Conservation (phyloP, 2,113 vertebrate genomes). For the Nothobranchius kuhntae region DNA sequence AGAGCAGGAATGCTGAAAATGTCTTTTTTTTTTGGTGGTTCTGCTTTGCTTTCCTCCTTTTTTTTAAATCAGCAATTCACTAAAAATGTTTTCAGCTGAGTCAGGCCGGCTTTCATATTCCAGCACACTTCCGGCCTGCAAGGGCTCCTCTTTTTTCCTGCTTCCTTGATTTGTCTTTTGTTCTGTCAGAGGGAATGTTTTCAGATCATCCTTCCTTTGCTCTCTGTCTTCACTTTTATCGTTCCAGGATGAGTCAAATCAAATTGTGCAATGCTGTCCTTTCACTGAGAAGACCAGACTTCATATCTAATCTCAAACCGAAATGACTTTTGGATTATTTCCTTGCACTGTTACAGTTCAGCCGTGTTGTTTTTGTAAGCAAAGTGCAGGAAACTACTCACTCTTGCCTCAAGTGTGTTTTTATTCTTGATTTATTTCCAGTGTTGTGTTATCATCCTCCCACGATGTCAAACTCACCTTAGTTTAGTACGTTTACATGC, state of each 20-base stretch:
- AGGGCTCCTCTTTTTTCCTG: neutral
- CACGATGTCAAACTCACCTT: neutral
- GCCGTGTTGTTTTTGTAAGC: neutral
- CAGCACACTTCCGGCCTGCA: slow-evolving; percentile 11
- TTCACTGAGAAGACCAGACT: neutral
- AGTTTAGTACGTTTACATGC: no score
- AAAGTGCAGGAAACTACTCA: neutral
- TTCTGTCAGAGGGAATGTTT: slow-evolving; percentile 22
- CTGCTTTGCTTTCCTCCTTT: slow-evolving; percentile 2
- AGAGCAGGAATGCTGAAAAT: neutral
- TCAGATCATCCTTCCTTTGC: slow-evolving; percentile 6
- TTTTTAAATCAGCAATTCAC: neutral
- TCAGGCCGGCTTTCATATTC: neutral
- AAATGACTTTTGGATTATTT: neutral
- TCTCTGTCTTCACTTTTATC: slow-evolving; percentile 7
- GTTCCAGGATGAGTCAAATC: neutral
- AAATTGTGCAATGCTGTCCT: neutral
- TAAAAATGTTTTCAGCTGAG: slow-evolving; percentile 3
- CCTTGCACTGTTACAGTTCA: neutral
- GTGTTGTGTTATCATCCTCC: no score
- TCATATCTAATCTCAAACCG: neutral
- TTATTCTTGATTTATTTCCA: neutral
- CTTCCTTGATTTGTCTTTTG: slow-evolving; percentile 17
- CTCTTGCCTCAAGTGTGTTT: neutral
- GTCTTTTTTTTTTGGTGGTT: neutral